A percentile compares a stretch with the other conserved stretches of the same genome.
Evolutionary conservation across 2,888 invertebrate genomes (phyloP).

Genomic region (Amphipoea lucens): DNA sequence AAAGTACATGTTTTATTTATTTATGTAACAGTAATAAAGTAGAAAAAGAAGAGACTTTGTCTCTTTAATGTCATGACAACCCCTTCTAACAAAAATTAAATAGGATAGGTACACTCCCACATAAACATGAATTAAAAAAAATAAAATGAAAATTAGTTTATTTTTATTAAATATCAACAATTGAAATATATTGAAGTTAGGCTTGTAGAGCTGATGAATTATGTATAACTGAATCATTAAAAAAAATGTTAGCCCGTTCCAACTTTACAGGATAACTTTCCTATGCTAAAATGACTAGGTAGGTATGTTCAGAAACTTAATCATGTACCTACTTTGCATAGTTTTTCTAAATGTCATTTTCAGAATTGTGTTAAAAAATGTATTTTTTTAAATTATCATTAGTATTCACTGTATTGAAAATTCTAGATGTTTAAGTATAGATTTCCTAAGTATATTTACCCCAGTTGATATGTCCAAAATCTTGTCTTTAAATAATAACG

Average conservation of each 20-base stretch:
- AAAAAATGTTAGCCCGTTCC: background rate
- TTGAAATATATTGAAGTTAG: background rate
- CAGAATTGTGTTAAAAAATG: background rate
- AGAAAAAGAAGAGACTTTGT: background rate
- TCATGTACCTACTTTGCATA: background rate
- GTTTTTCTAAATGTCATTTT: background rate
- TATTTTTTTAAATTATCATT: background rate
- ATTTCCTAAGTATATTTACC: conserved; percentile 58
- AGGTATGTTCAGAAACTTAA: background rate
- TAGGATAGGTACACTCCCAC: background rate
- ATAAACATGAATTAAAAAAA: background rate
- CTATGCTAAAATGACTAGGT: background rate
- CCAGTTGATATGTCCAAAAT: conserved; percentile 55
- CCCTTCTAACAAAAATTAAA: background rate
- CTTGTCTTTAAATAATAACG: conserved; percentile 28
- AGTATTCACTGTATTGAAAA: conserved; percentile 19
- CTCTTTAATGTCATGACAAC: too few species aligned
- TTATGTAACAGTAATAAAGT: background rate
- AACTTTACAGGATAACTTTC: background rate
- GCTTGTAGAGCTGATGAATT: background rate
- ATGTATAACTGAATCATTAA: background rate
- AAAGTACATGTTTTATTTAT: background rate
- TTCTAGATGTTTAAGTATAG: conserved; percentile 12
- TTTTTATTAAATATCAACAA: background rate
- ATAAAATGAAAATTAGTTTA: background rate